phyloP scores from a whole-genome alignment of 2,888 invertebrate genomes.

The Andrena dorsata region DNA sequence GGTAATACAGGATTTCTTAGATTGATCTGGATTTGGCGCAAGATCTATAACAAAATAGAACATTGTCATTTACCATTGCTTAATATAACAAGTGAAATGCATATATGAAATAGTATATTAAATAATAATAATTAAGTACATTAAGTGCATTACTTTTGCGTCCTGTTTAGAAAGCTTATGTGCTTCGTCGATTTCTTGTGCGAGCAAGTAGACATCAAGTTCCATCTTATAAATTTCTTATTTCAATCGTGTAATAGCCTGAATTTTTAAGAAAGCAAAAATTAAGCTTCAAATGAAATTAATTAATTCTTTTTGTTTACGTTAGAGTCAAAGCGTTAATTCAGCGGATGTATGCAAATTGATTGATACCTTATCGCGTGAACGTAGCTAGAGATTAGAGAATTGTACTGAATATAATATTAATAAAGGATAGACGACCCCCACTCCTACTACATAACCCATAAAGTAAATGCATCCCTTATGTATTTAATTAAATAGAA shows the following conservation, averaged over 20 bases:
- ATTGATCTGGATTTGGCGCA: conserved; percentile 54
- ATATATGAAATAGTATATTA: neutral
- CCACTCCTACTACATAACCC: too few species aligned
- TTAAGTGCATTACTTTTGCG: conserved; percentile 19
- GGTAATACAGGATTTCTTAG: conserved; percentile 69
- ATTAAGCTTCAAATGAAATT: too few species aligned
- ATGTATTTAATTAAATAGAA: too few species aligned
- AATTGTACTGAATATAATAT: too few species aligned
- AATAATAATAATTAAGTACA: conserved; percentile 2
- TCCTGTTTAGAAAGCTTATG: conserved; percentile 16
- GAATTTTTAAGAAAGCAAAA: neutral
- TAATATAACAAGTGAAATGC: neutral
- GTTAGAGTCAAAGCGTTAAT: too few species aligned
- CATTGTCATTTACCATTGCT: neutral
- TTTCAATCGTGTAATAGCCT: neutral
- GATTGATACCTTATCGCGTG: too few species aligned
- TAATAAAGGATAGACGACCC: too few species aligned
- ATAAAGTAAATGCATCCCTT: too few species aligned
- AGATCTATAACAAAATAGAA: conserved; percentile 54
- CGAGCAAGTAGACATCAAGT: conserved; percentile 28
- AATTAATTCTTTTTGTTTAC: too few species aligned
- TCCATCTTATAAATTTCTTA: conserved; percentile 22
- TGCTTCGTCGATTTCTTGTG: neutral
- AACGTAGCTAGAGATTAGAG: too few species aligned
- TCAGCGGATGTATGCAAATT: too few species aligned